Conservation (phyloP, 2,113 vertebrate genomes). For the Setophaga coronata region DNA sequence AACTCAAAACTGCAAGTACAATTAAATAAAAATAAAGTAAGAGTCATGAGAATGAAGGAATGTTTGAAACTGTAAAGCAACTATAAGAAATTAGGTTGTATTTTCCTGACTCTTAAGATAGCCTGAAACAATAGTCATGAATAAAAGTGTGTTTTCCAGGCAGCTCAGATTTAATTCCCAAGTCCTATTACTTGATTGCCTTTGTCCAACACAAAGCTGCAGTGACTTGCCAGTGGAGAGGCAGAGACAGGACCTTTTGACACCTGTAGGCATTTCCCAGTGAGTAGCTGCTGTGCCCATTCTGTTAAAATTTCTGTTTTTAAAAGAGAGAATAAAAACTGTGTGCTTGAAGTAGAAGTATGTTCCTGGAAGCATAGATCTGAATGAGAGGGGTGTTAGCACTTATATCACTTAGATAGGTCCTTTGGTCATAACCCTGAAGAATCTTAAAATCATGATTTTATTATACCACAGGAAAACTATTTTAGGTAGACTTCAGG, state of each 20-base stretch:
- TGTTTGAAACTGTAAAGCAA: not conserved
- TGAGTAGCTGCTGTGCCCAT: not conserved
- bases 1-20: accelerated
- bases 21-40: not conserved
- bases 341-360: not conserved
- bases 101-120: not conserved
- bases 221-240: not conserved
- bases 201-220: not conserved
- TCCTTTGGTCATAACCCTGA: not conserved
- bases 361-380: not conserved
- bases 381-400: not conserved
- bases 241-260: not conserved
- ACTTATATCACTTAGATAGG: not conserved
- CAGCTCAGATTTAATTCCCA: not conserved
- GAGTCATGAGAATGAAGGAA: not conserved
- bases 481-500: not conserved
- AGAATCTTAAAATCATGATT: not conserved
- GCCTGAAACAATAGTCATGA: not conserved
- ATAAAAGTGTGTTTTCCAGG: not conserved
- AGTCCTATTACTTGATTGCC: not conserved
- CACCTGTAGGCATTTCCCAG: not conserved
- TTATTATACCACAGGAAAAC: not conserved
- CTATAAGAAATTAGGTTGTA: not conserved
- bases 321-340: not conserved
- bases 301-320: not conserved